Percentiles rank a stretch among this genome's conserved stretches.
phyloP scores from a whole-genome alignment of 2,888 invertebrate species.

The Congeria kusceri region DNA sequence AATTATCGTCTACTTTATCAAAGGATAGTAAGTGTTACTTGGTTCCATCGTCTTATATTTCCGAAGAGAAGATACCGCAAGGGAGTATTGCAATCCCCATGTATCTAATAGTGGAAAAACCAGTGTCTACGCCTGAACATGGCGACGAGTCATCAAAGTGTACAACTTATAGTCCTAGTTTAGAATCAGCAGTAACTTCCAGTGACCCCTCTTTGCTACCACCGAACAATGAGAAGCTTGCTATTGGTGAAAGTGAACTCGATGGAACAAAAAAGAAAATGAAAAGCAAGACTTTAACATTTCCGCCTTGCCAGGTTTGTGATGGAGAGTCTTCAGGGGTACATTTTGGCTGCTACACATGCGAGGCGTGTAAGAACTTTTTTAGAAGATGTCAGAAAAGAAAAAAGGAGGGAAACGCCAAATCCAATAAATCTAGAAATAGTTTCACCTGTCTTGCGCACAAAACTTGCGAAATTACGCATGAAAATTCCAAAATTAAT shows the following conservation, averaged over 20 bases:
- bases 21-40: slow-evolving; percentile 1
- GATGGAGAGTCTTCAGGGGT: slow-evolving; percentile 63
- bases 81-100: background rate
- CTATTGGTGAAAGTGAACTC: background rate
- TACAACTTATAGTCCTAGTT: background rate
- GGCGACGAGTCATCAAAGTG: too few species aligned
- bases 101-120: background rate
- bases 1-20: background rate
- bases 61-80: background rate
- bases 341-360: slow-evolving; percentile 66
- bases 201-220: too few species aligned
- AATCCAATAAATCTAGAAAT: background rate
- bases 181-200: background rate
- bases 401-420: slow-evolving; percentile 12
- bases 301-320: slow-evolving; percentile 65
- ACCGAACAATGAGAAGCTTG: background rate
- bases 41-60: background rate
- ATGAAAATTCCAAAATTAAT: slow-evolving; percentile 40
- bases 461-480: slow-evolving; percentile 42
- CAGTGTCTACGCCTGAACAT: too few species aligned
- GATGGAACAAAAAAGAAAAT: background rate
- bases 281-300: slow-evolving; percentile 21
- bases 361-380: slow-evolving; percentile 69
- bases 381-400: slow-evolving; percentile 62
- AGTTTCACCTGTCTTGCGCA: slow-evolving; percentile 36